Conservation (phyloP, 2,113 vertebrate genomes). For the Trogon surrucura region DNA sequence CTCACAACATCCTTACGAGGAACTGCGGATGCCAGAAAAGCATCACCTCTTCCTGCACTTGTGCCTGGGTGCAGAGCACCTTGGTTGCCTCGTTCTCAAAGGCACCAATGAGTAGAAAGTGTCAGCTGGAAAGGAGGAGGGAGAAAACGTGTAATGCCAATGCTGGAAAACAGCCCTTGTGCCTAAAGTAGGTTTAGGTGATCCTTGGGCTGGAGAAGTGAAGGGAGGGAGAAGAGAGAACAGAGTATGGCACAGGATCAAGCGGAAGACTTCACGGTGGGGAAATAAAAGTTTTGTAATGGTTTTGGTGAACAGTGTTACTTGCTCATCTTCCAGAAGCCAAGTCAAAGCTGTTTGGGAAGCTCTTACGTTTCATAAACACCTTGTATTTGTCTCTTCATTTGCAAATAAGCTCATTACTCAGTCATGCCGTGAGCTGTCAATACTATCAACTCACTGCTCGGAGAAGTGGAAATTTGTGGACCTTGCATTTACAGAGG, state of each 20-base stretch:
- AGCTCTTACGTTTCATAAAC: neutral
- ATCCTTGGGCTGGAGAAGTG: neutral
- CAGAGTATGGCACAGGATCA: neutral
- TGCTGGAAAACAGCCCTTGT: neutral
- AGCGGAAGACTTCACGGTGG: neutral
- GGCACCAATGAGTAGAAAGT: accelerated
- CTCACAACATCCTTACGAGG: neutral
- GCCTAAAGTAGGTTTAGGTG: neutral
- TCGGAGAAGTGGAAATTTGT: accelerated
- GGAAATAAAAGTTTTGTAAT: neutral
- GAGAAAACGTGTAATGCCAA: neutral
- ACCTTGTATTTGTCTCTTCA: accelerated
- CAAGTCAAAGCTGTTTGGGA: neutral
- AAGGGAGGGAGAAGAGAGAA: neutral
- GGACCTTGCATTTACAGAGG: accelerated
- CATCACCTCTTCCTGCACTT: neutral
- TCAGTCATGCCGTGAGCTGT: accelerated
- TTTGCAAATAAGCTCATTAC: neutral
- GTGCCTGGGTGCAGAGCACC: neutral
- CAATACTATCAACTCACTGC: accelerated
- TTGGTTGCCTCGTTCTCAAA: neutral
- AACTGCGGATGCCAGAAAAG: neutral
- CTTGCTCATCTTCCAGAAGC: neutral
- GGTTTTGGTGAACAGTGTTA: neutral
- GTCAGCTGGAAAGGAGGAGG: neutral